Base-by-base conservation (phyloP, 2,888 invertebrate species). In the Synergus gifuensis region DNA sequence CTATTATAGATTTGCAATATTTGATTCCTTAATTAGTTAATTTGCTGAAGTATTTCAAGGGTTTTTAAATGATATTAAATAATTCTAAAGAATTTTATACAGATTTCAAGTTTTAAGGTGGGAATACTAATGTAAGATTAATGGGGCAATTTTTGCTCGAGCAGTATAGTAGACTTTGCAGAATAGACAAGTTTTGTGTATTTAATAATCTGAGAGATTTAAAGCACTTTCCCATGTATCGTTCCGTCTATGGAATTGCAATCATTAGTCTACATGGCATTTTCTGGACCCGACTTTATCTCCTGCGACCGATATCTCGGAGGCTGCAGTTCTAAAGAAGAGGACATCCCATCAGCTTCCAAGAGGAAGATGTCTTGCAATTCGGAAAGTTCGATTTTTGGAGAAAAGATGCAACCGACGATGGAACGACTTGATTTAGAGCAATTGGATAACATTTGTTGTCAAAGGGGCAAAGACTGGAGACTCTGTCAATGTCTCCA, bases 401-500 rank as follows among this genome's bases (percentile, higher is more conserved):
- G 58, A 78, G 63, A 73, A 62, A 46, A 66, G 16, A 66, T 78
- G 79, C 77, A 81, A 78, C 79, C 79, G 80, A 60, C 46, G 60
- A 80, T 78, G 82, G 79, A 82, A 79, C 76, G 22, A 0, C 16
- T 66, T 79, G 77, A 78, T 79, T 77, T 60, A 80, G 82, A 86
- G 87, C 87, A 87, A 88, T 88, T 86, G 88, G 79, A 81, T 79
- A 82, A 86, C 89, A 90, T 90, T 91, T 91, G 89, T 91, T 88
- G 87, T 81, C 79, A 82, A 86, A 83, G 84, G 84, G 85, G 85
- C 87, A 87, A 88, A 87, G 87, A 87, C 87, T 81, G 80, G 85
- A 81, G 85, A 87, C 90, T 90, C 90, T 86, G 90, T 91, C 91
- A 91, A 91, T 87, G 91, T 91, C 91, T 83, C 81, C 69, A 87